A percentile compares a stretch with the other conserved stretches of the same genome.
Conservation (phyloP, 1,140 invertebrate species). For the Cotesia chilonis region DNA sequence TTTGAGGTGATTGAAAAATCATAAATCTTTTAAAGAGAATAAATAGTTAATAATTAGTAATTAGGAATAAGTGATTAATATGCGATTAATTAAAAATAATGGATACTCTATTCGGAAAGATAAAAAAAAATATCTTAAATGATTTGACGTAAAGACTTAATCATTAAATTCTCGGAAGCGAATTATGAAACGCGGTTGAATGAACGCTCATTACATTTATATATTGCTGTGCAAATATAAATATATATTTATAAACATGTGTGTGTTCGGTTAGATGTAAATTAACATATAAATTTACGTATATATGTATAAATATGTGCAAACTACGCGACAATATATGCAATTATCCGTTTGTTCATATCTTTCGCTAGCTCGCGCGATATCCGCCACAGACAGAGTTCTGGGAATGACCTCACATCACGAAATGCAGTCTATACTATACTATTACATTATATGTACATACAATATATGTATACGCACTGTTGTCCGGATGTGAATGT, state of each 20-base stretch:
- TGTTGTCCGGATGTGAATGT: constrained; percentile 36
- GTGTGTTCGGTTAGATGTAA: no score
- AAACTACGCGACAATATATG: constrained; percentile 5
- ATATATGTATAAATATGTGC: neutral
- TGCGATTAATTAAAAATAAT: neutral
- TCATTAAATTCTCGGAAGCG: constrained; percentile 20
- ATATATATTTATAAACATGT: neutral
- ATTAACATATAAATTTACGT: neutral
- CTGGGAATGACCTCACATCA: constrained; percentile 45
- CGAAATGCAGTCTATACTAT: constrained; percentile 40
- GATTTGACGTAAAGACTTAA: constrained; percentile 2
- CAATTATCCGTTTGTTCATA: constrained; percentile 22
- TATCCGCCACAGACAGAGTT: constrained; percentile 44
- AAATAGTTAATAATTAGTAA: no score
- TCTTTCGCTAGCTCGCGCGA: constrained; percentile 32
- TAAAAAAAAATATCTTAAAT: constrained; percentile 14
- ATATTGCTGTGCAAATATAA: constrained; percentile 9
- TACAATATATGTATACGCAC: constrained; percentile 6
- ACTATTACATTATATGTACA: constrained; percentile 18
- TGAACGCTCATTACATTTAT: constrained; percentile 16
- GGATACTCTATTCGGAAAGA: neutral
- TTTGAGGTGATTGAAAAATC: no score
- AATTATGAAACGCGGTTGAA: constrained; percentile 35
- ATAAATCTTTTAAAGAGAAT: no score
- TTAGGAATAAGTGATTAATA: no score